Conservation (phyloP, 2,797 vertebrate genomes). For the Pantherophis alleghaniensis region DNA sequence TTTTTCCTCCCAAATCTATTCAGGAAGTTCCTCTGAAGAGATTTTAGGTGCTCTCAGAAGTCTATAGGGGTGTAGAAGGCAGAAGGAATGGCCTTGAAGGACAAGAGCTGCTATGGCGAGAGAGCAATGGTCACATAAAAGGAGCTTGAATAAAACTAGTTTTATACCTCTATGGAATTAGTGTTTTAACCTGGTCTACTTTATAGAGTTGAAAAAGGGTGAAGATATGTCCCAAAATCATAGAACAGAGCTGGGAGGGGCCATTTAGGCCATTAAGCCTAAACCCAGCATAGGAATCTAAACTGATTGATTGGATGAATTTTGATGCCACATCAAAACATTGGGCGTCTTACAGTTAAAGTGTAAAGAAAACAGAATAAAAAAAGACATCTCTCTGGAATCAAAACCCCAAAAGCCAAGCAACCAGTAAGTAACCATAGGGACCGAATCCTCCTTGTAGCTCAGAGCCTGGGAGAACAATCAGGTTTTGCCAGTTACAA, state of each 20-base stretch:
- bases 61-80: not conserved
- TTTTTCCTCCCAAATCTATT: not conserved
- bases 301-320: not conserved
- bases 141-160: not conserved
- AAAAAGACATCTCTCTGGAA: not conserved
- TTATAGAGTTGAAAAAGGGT: not conserved
- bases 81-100: not conserved
- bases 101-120: not conserved
- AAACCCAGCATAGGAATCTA: not conserved
- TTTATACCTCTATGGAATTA: not conserved
- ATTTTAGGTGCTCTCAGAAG: not conserved
- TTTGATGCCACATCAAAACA: not conserved
- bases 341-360: not conserved
- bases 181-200: not conserved
- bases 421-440: not conserved
- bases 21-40: not conserved
- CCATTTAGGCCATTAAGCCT: not conserved
- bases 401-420: not conserved
- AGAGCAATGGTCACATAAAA: not conserved
- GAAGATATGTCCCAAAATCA: not conserved
- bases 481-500: not conserved
- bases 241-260: not conserved
- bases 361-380: not conserved
- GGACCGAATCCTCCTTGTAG: not conserved
- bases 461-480: not conserved